These are phyloP conservation scores for Oxycera nigricornis DNA, from an alignment of 2,888 invertebrate species.

Conservation along the genomic window DNA sequence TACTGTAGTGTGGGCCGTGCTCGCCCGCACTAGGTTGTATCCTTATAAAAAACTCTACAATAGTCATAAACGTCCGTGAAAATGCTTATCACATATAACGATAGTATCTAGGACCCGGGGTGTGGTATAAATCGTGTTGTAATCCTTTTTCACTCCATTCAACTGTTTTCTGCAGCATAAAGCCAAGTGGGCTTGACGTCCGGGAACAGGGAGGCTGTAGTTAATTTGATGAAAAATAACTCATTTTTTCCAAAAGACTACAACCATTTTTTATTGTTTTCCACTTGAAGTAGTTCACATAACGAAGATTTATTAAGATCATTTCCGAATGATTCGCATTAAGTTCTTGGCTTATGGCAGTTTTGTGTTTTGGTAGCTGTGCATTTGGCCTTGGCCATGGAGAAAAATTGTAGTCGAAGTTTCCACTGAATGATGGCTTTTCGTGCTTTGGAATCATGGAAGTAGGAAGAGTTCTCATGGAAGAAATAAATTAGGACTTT, in stretches of 20 bases:
- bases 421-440: too few relatives aligned
- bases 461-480: too few relatives aligned
- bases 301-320: slow-evolving; percentile 35
- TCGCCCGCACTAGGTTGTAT: not conserved
- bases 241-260: slow-evolving; percentile 16
- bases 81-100: slow-evolving; percentile 21
- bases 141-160: slow-evolving; percentile 23
- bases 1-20: not conserved
- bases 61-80: slow-evolving; percentile 9
- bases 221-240: slow-evolving; percentile 39
- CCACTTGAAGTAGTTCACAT: slow-evolving; percentile 35
- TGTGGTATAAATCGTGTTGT: slow-evolving; percentile 24
- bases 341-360: slow-evolving; percentile 19
- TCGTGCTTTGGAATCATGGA: too few relatives aligned
- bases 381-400: too few relatives aligned
- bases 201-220: not conserved
- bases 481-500: too few relatives aligned
- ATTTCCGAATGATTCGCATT: slow-evolving; percentile 35
- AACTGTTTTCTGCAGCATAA: not conserved
- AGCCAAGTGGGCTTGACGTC: not conserved
- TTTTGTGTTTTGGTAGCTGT: slow-evolving; percentile 16
- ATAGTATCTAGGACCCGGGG: slow-evolving; percentile 12
- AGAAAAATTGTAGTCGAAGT: too few relatives aligned
- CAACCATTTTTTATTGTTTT: slow-evolving; percentile 34
- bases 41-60: slow-evolving; percentile 9